Evolutionary conservation across 2,888 invertebrate species (phyloP).

Genomic region (Gisinianus flammeolus): DNA sequence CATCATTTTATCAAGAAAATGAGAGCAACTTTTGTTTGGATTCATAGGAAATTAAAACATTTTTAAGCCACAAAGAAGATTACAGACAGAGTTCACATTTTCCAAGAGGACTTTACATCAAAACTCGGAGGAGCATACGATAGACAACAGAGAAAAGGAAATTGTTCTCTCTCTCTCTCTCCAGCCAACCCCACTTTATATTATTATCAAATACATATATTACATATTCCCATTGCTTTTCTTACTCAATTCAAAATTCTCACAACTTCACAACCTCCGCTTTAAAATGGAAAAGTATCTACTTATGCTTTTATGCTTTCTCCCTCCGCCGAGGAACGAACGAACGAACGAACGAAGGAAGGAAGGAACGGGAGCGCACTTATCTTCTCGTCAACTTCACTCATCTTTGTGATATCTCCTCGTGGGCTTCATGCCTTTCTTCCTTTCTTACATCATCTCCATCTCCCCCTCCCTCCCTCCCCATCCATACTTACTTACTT

Average conservation of each 20-base stretch:
- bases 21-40: conserved; percentile 55
- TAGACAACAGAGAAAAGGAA: conserved; percentile 39
- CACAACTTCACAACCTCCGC: neutral
- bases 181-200: neutral
- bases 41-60: conserved; percentile 58
- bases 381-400: conserved; percentile 31
- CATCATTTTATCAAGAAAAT: conserved; percentile 45
- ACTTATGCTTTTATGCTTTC: neutral
- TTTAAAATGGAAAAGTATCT: neutral
- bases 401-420: conserved; percentile 22
- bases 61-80: conserved; percentile 58
- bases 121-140: conserved; percentile 15
- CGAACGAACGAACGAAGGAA: neutral
- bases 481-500: no score
- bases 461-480: neutral
- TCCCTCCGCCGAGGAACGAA: neutral
- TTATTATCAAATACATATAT: neutral
- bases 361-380: neutral
- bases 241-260: neutral
- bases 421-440: neutral
- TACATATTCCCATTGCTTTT: neutral
- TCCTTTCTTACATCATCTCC: neutral
- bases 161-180: conserved; percentile 33
- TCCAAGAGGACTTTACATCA: conserved; percentile 36
- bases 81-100: conserved; percentile 48